phyloP scores from a whole-genome alignment of 2,113 vertebrate species.

The Rhizomys pruinosus region DNA sequence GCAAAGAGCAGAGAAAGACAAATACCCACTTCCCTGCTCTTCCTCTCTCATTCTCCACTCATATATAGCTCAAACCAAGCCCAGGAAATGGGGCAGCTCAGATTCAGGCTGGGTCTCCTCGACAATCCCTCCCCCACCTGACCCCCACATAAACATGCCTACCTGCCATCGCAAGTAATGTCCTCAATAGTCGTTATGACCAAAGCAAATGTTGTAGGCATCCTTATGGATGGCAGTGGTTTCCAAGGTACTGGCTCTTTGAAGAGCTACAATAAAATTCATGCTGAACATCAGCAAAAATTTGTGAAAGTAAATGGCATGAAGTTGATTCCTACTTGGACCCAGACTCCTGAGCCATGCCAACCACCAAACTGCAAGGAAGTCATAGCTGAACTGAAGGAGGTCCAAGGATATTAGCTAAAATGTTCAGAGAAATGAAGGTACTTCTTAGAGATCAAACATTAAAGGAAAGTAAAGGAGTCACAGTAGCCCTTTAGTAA shows the following conservation, averaged over 20 bases:
- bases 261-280: not conserved
- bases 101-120: not conserved
- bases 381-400: not conserved
- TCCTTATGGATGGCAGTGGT: not conserved
- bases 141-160: not conserved
- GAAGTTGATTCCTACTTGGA: not conserved
- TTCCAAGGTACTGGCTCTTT: not conserved
- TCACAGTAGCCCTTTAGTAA: not conserved
- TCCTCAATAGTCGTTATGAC: not conserved
- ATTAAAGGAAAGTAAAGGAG: not conserved
- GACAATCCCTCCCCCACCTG: too few relatives aligned
- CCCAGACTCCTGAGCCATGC: not conserved
- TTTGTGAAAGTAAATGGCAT: not conserved
- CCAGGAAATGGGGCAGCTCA: not conserved
- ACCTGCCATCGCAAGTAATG: not conserved
- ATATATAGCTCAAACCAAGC: not conserved
- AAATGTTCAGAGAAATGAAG: not conserved
- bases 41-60: not conserved
- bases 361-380: not conserved
- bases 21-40: not conserved
- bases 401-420: not conserved
- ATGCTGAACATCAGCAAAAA: not conserved
- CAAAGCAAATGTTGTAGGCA: not conserved
- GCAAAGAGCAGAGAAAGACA: not conserved
- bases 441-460: conserved; percentile 6